Evolutionary conservation across 2,888 invertebrate species (phyloP), one percentile per base, ranked within the genome.

Genomic region (Andrena camellia): DNA sequence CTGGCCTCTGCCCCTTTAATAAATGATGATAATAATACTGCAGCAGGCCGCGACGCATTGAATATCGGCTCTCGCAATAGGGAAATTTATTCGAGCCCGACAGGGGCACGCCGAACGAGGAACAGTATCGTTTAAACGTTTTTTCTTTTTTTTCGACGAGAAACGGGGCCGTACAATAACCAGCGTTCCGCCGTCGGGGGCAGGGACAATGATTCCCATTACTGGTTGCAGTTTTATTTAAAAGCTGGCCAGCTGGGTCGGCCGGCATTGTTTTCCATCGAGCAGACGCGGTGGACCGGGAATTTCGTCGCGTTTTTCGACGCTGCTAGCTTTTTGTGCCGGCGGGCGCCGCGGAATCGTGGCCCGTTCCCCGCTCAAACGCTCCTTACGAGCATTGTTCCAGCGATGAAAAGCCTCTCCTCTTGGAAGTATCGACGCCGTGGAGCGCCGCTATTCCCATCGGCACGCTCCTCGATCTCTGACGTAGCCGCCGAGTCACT

Each of bases 151-250:
- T 50, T 57, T 42, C 54, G 52, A 60, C 54, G 54, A 23, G 35
- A 66, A 60, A 62, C 81, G 33, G 60, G 62, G 5, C 59, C 60
- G 26, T 57, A 81, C 74, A 67, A 71, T 75, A 74, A 70, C 54
- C 31, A 23, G 5, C 57, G 71, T 68, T 64, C 63, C 23, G 35
- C 13, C 67, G 57, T 6, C 62, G 57, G 57, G 42, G 42, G 20
- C 69, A 31, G 13, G 63, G 69, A 83, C 83, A 83, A 83, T 73
- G 83, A 77, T 72, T 82, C 72, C 83, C 83, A 83, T 83, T 82
- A 77, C 72, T 59, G 42, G 76, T 82, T 23, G 62, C 82, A 82
- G 70, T 76, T 83, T 82, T 66, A 82, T 83, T 83, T 83, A 76
- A 76, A 83, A 83, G 60, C 73, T 35, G 31, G 8, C 23, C 57